These are phyloP conservation scores for Anhinga rufa DNA, from an alignment of 2,113 vertebrate genomes.

Conservation along the genomic window DNA sequence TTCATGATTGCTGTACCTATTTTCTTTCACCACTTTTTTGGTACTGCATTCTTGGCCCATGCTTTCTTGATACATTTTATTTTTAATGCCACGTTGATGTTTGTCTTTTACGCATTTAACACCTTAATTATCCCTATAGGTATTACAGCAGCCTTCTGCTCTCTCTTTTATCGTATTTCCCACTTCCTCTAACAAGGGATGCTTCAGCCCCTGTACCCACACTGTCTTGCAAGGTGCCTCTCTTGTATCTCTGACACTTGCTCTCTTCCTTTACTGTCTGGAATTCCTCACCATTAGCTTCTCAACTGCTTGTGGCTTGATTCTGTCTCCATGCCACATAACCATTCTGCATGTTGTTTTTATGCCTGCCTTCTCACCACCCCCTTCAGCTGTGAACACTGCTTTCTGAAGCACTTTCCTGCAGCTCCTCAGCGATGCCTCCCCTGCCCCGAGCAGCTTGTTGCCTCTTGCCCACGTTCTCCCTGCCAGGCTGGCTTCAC, in stretches of 20 bases:
- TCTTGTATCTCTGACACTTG: neutral
- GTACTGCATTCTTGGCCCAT: neutral
- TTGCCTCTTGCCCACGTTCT: neutral
- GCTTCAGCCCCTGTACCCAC: neutral
- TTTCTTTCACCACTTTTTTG: neutral
- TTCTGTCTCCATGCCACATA: neutral
- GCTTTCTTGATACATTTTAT: neutral
- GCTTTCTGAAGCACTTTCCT: neutral
- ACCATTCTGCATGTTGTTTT: neutral
- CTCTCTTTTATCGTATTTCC: neutral
- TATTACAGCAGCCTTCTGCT: neutral
- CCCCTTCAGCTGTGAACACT: neutral
- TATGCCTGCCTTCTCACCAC: neutral
- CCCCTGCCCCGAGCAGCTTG: rapidly evolving
- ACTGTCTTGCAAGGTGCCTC: neutral
- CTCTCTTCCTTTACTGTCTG: neutral
- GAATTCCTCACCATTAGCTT: neutral
- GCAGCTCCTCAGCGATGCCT: neutral
- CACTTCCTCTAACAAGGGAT: neutral
- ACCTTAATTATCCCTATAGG: neutral
- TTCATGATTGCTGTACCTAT: neutral
- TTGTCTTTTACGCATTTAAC: neutral
- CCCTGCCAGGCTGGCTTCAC: neutral
- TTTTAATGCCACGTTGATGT: neutral
- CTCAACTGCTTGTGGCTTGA: neutral